phyloP scores from a whole-genome alignment of 1,140 invertebrate genomes.

The Sipha flava region DNA sequence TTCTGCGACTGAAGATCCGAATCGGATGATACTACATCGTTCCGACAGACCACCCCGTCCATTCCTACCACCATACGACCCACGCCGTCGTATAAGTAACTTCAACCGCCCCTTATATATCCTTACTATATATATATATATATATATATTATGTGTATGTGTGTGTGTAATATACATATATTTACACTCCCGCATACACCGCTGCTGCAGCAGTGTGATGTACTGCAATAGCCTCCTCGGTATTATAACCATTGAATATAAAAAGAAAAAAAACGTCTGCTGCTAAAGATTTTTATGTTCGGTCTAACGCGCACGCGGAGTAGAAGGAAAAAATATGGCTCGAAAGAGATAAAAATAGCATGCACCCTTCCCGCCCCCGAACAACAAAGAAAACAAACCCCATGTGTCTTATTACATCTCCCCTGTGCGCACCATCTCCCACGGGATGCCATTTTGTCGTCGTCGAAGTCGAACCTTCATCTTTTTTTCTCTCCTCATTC shows the following conservation, averaged over 20 bases:
- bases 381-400: conserved; percentile 34
- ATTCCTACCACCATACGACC: not conserved
- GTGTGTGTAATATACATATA: too few species aligned
- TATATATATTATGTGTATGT: too few species aligned
- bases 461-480: conserved; percentile 33
- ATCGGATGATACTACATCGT: conserved; percentile 5
- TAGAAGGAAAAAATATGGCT: conserved; percentile 9
- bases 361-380: not conserved
- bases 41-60: not conserved
- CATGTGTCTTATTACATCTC: conserved; percentile 36
- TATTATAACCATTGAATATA: not conserved
- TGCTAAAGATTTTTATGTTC: conserved; percentile 27
- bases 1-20: not conserved
- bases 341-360: conserved; percentile 29
- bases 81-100: too few species aligned
- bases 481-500: conserved; percentile 12
- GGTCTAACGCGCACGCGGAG: not conserved
- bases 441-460: conserved; percentile 37
- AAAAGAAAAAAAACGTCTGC: conserved; percentile 8
- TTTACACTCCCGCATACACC: not conserved
- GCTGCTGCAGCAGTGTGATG: not conserved
- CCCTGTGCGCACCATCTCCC: conserved; percentile 33
- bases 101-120: not conserved
- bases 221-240: not conserved
- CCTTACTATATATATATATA: not conserved